phyloP scores from a whole-genome alignment of 1,140 invertebrate genomes.

The Drosophila teissieri region DNA sequence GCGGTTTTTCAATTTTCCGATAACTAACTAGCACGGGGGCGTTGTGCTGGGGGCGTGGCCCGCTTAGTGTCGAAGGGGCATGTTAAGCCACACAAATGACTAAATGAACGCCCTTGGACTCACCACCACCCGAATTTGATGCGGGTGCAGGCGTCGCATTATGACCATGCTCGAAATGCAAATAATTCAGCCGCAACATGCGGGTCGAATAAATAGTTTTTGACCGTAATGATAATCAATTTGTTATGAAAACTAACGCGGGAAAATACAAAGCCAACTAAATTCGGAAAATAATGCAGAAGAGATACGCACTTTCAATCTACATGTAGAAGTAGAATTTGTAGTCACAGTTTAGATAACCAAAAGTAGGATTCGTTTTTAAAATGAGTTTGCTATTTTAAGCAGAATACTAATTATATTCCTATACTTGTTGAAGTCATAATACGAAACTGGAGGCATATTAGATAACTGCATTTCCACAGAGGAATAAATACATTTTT shows the following conservation, averaged over 20 bases:
- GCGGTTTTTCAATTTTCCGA: slow-evolving; percentile 58
- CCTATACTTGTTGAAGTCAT: no score
- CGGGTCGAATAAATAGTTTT: slow-evolving; percentile 18
- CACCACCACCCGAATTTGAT: slow-evolving; percentile 26
- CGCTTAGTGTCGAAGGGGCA: background rate
- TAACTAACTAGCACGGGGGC: slow-evolving; percentile 21
- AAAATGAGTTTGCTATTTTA: no score
- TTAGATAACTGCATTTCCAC: no score
- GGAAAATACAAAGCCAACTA: background rate
- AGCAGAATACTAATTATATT: no score
- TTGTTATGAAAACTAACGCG: slow-evolving; percentile 44
- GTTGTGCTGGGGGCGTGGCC: slow-evolving; percentile 16
- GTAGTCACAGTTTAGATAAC: no score
- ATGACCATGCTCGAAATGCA: slow-evolving; percentile 56
- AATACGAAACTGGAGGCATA: no score
- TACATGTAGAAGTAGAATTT: background rate
- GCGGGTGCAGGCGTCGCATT: slow-evolving; percentile 45
- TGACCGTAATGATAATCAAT: slow-evolving; percentile 48
- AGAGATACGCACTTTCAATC: slow-evolving; percentile 15
- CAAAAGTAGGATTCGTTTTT: no score
- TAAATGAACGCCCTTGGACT: slow-evolving; percentile 58
- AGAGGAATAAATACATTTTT: background rate
- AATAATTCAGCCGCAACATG: slow-evolving; percentile 37
- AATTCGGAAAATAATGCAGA: slow-evolving; percentile 2
- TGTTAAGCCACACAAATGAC: slow-evolving; percentile 62